Evolutionary conservation across 2,797 vertebrate genomes (phyloP), one percentile per base, ranked within the genome.

Genomic region (Eptatretus atami): DNA sequence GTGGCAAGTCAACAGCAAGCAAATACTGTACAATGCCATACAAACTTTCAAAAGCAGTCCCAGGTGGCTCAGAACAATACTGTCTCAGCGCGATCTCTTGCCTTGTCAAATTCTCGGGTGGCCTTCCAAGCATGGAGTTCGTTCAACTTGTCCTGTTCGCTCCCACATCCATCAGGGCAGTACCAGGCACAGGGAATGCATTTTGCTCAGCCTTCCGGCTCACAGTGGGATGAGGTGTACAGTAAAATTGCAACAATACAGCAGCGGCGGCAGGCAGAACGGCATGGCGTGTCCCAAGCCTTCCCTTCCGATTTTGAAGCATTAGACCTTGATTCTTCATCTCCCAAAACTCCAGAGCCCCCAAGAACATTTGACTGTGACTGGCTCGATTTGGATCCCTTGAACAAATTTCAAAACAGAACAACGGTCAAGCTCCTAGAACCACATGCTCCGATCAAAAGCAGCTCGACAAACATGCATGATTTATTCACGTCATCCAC

Each of bases 371-470:
- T n/a, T 71, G 76, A 79, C 68, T 83, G 93, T 31, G 86, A 93
- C 63, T 98, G 90, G 92, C 69, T 93, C 68, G 92, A 98, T 69
- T 75, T 98, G 70, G 92, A 98, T 76, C 92, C 92, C 3, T 76
- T 98, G 52, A 88, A 78, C 65, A 92, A 85, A 71, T 44, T 44
- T 44, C 31, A 44, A 44, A 44, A 44, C 31, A 8, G 31, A 44
- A 44, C 31, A 5, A 44, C 31, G 31, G 31, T 44, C 31, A 44
- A 44, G 31, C 31, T 44, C 31, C 31, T 44, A 44, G n/a, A n/a
- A 25, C 78, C 73, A 11, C 84, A 78, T 69, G 15, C 10, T 5
- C n/a, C 57, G n/a, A 61, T 61, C 57, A 44, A 44, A 44, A 44
- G 31, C 6, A 44, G 6, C 31, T 44, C 31, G 31, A 44, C 31